Conservation (phyloP, 2,797 vertebrate genomes). For the Rousettus madagascariensis region DNA sequence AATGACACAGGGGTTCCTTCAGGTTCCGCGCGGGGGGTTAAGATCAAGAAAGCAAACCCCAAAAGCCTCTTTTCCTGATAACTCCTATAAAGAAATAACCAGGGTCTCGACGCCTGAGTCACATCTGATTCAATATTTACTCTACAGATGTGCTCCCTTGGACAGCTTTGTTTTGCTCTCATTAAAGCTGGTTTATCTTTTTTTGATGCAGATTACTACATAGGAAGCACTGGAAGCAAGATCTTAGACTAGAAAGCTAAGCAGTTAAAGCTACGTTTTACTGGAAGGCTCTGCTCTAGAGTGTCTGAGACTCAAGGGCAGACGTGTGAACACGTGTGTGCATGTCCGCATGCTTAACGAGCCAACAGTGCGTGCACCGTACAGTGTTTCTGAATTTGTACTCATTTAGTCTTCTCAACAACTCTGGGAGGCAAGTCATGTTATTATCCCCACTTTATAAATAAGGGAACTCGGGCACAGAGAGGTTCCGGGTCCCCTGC, state of each 20-base stretch:
- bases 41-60: not conserved
- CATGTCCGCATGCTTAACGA: fast-evolving
- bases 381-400: not conserved
- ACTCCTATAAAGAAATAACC: not conserved
- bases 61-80: not conserved
- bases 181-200: not conserved
- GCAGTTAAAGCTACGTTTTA: not conserved
- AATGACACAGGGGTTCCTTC: not conserved
- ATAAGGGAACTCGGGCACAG: not conserved
- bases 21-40: not conserved
- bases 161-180: not conserved
- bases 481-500: too few species aligned
- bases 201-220: not conserved
- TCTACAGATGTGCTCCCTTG: not conserved
- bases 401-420: not conserved
- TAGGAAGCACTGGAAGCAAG: not conserved
- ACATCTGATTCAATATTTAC: not conserved
- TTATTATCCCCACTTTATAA: not conserved
- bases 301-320: not conserved
- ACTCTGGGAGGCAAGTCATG: not conserved
- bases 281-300: not conserved
- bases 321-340: not conserved
- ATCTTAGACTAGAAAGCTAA: not conserved
- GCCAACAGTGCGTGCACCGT: not conserved
- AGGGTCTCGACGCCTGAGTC: not conserved